Percentiles rank a stretch among this genome's conserved stretches.
phyloP scores from a whole-genome alignment of 2,888 invertebrate species.

The Cephus sareptanus region DNA sequence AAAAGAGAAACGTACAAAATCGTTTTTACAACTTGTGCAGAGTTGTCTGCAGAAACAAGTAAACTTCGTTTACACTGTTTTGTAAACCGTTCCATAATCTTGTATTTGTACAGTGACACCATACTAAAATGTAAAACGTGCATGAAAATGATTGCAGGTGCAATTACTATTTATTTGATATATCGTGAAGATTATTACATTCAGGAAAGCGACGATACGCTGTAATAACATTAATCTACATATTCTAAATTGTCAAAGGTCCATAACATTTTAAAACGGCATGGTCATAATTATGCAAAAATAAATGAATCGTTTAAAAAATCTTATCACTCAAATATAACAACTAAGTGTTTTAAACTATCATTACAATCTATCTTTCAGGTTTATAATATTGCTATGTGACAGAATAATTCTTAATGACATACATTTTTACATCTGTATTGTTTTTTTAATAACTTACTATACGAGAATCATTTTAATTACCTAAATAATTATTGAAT shows the following conservation, averaged over 20 bases:
- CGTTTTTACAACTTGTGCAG: too few species aligned
- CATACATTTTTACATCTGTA: background rate
- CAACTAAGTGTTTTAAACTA: background rate
- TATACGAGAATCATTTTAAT: background rate
- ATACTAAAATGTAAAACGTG: background rate
- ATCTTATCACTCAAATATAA: background rate
- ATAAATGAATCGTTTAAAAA: background rate
- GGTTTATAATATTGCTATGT: background rate
- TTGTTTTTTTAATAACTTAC: background rate
- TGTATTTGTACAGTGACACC: too few species aligned
- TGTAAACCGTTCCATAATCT: too few species aligned
- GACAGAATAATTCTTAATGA: background rate
- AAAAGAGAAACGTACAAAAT: too few species aligned
- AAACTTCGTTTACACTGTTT: too few species aligned
- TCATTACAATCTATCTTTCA: background rate
- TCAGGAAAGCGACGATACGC: background rate
- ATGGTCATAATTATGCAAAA: background rate
- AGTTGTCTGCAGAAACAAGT: too few species aligned
- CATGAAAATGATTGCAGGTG: background rate
- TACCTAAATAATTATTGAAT: background rate
- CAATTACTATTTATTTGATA: background rate
- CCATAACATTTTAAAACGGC: background rate
- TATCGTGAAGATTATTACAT: background rate
- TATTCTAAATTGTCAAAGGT: background rate
- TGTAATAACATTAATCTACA: background rate